These are phyloP conservation scores for Sebastes cheni DNA, from an alignment of 2,797 vertebrate species.

Conservation along the genomic window DNA sequence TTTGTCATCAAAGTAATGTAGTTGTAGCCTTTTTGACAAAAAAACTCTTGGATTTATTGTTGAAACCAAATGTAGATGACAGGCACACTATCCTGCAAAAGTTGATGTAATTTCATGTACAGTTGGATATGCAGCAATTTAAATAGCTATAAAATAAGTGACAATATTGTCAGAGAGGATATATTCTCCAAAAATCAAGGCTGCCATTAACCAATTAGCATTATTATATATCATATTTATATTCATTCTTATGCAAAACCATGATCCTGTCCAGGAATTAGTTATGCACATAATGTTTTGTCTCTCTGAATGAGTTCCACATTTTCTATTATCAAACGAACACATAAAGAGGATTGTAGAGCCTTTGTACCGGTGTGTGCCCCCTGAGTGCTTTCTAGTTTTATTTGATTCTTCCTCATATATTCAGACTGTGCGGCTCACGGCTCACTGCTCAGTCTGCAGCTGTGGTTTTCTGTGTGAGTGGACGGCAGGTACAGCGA, in stretches of 20 bases:
- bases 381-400: background rate
- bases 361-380: background rate
- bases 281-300: background rate
- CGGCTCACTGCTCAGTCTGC: conserved; percentile 11
- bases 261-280: background rate
- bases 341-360: background rate
- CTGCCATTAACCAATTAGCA: background rate
- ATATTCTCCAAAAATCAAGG: background rate
- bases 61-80: background rate
- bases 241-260: background rate
- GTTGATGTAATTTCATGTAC: background rate
- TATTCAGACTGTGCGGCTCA: conserved; percentile 1
- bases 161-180: background rate
- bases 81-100: background rate
- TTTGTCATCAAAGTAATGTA: background rate
- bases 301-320: background rate
- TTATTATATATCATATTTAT: background rate
- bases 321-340: conserved; percentile 3
- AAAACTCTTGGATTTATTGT: background rate
- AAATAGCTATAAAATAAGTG: background rate
- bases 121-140: background rate
- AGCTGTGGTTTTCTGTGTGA: conserved; percentile 1
- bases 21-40: rapidly evolving
- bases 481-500: conserved; percentile 1
- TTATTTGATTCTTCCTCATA: conserved; percentile 16